These are phyloP conservation scores for Stomorhina lunata DNA, from an alignment of 2,888 invertebrate genomes.

Conservation along the genomic window DNA sequence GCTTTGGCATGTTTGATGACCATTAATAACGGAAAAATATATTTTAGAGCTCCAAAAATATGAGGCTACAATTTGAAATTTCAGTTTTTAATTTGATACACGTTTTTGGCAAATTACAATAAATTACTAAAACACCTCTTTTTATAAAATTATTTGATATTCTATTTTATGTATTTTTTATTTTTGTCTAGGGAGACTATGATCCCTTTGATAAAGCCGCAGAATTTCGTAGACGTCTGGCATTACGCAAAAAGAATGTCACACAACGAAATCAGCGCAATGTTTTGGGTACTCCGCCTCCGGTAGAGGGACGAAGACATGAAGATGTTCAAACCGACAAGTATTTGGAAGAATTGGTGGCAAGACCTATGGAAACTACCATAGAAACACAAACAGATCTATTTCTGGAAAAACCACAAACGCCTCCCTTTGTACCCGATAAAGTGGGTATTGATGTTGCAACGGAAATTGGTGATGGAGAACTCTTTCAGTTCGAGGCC, in stretches of 20 bases:
- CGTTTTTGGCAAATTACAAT: background rate
- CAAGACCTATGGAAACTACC: slow-evolving; percentile 88
- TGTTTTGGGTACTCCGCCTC: slow-evolving; percentile 80
- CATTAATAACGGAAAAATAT: slow-evolving; percentile 24
- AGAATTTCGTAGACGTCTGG: slow-evolving; percentile 84
- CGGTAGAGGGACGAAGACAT: slow-evolving; percentile 89
- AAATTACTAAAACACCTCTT: background rate
- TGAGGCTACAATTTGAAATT: slow-evolving; percentile 6
- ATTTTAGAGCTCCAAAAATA: slow-evolving; percentile 18
- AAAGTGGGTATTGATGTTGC: slow-evolving; percentile 89
- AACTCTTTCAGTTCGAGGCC: slow-evolving; percentile 95
- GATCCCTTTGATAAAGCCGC: slow-evolving; percentile 79
- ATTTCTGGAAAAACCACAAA: slow-evolving; percentile 89
- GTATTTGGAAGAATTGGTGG: slow-evolving; percentile 92
- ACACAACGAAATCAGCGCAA: slow-evolving; percentile 81
- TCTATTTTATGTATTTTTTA: background rate
- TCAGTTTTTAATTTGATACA: slow-evolving; percentile 6
- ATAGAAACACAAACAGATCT: slow-evolving; percentile 93
- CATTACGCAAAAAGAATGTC: slow-evolving; percentile 85
- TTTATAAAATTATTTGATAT: background rate
- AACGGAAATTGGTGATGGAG: slow-evolving; percentile 95
- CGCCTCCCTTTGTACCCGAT: slow-evolving; percentile 88
- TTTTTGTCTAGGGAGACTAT: slow-evolving; percentile 78
- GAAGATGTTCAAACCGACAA: slow-evolving; percentile 94
- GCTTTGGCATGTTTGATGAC: slow-evolving; percentile 35